Conservation (phyloP, 2,888 invertebrate species). For the Limnephilus auricula region DNA sequence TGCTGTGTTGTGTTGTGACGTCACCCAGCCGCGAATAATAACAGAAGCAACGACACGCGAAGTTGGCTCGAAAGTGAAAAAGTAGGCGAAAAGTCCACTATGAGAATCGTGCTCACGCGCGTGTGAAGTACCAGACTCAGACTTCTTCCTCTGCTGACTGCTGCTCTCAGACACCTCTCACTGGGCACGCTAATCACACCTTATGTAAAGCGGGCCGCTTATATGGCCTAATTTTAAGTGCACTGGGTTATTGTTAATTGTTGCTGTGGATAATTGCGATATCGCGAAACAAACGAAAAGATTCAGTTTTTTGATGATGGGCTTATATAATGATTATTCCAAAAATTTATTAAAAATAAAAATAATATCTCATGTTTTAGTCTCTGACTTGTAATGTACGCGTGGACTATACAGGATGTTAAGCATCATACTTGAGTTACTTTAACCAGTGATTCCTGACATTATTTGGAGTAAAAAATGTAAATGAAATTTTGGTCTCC, state of each 20-base stretch:
- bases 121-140: constrained; percentile 43
- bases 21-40: neutral
- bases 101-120: constrained; percentile 39
- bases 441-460: no score
- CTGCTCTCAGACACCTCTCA: constrained; percentile 12
- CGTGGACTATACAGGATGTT: no score
- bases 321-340: neutral
- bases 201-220: constrained; percentile 22
- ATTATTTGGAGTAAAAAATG: no score
- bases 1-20: neutral
- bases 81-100: constrained; percentile 58
- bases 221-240: constrained; percentile 19
- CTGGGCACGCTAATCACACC: constrained; percentile 40
- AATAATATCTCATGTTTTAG: no score
- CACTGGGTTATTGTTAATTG: neutral
- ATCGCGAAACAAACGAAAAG: neutral
- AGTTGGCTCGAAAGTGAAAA: constrained; percentile 65
- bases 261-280: neutral
- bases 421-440: no score
- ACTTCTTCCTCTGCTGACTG: neutral
- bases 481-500: no score
- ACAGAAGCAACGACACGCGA: constrained; percentile 45
- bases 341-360: neutral
- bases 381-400: no score
- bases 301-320: neutral